phyloP scores from a whole-genome alignment of 2,888 invertebrate species.

The Griposia aprilina region DNA sequence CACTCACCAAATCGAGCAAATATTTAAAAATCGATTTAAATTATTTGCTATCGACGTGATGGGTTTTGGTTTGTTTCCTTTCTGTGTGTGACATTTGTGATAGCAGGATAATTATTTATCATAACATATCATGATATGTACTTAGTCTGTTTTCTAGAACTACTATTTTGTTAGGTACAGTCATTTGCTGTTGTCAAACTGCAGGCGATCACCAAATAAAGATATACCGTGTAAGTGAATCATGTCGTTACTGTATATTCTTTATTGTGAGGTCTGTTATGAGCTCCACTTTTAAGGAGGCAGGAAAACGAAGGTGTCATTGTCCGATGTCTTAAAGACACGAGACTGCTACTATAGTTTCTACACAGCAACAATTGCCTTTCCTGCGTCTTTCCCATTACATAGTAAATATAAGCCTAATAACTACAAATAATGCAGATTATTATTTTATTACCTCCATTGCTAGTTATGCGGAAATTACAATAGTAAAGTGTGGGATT shows the following conservation, averaged over 20 bases:
- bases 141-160: background rate
- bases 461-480: slow-evolving; percentile 19
- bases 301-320: slow-evolving; percentile 10
- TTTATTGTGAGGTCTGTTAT: background rate
- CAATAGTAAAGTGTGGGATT: slow-evolving; percentile 13
- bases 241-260: background rate
- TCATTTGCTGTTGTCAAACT: slow-evolving; percentile 13
- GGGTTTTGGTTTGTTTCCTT: slow-evolving; percentile 6
- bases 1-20: slow-evolving; percentile 58
- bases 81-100: slow-evolving; percentile 21
- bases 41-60: slow-evolving; percentile 39
- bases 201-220: slow-evolving; percentile 27
- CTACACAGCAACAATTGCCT: background rate
- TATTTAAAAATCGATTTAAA: slow-evolving; percentile 66
- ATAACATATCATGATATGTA: no score
- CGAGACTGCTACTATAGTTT: background rate
- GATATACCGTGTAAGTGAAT: slow-evolving; percentile 32
- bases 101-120: slow-evolving; percentile 22
- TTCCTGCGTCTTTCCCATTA: background rate
- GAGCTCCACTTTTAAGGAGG: background rate
- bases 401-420: background rate
- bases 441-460: slow-evolving; percentile 13
- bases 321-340: background rate
- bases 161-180: background rate
- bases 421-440: background rate